These are phyloP conservation scores for Falco columbarius DNA, from an alignment of 2,797 vertebrate genomes.

Conservation along the genomic window DNA sequence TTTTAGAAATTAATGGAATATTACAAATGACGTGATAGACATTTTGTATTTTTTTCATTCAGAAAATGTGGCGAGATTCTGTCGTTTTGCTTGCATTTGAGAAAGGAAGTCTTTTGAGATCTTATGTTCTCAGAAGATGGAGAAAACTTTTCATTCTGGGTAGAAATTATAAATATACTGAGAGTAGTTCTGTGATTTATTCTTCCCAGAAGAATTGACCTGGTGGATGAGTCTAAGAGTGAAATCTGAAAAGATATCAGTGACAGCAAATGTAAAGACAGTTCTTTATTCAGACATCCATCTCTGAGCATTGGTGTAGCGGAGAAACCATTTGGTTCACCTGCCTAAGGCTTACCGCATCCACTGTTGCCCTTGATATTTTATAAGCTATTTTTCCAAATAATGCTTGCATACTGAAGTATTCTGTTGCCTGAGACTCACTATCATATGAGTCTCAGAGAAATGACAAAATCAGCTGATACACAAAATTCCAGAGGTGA, in stretches of 20 bases:
- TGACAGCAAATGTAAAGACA: neutral
- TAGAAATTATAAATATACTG: constrained; percentile 4
- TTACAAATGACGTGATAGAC: neutral
- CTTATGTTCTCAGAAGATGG: neutral
- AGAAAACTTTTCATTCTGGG: neutral
- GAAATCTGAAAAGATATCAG: neutral
- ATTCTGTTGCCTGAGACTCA: neutral
- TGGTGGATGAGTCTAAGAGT: neutral
- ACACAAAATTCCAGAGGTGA: neutral
- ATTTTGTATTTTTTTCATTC: neutral
- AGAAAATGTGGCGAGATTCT: neutral
- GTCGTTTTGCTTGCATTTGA: constrained; percentile 2
- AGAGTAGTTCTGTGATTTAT: constrained; percentile 11
- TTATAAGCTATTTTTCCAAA: neutral
- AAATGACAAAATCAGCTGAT: neutral
- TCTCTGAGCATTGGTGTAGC: neutral
- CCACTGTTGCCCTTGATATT: neutral
- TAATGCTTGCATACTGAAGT: neutral
- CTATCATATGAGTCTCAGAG: neutral
- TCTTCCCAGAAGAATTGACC: constrained; percentile 1
- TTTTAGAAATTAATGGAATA: neutral
- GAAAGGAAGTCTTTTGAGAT: neutral
- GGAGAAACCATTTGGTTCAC: neutral
- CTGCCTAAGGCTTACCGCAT: neutral
- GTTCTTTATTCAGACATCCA: neutral